Percentiles rank a stretch among this genome's conserved stretches.
These are phyloP conservation scores for Poecile montanus DNA, from an alignment of 2,797 vertebrate genomes.

Conservation along the genomic window DNA sequence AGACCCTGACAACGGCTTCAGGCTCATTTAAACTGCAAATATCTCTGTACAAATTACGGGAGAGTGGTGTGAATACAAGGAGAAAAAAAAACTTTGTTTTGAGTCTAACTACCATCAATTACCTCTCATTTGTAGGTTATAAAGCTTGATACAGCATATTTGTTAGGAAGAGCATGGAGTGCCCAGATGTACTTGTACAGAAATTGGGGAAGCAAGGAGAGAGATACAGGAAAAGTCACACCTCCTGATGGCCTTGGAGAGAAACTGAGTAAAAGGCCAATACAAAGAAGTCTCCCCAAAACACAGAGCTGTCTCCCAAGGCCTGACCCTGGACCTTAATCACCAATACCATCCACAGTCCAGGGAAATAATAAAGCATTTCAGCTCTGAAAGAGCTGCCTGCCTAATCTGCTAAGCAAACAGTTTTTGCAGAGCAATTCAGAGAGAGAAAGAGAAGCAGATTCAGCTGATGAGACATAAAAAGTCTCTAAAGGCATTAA, in stretches of 20 bases:
- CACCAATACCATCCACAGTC: neutral
- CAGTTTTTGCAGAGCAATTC: slow-evolving; percentile 40
- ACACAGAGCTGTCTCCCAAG: neutral
- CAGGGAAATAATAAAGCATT: slow-evolving; percentile 26
- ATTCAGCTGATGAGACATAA: slow-evolving; percentile 50
- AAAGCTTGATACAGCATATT: neutral
- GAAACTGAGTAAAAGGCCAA: neutral
- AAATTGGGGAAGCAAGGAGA: neutral
- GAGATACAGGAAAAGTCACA: neutral
- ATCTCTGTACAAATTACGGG: neutral
- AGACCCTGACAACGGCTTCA: neutral
- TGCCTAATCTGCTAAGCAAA: slow-evolving; percentile 34
- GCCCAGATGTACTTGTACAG: neutral
- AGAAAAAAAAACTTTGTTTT: neutral
- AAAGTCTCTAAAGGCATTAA: slow-evolving; percentile 32
- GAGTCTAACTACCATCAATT: neutral
- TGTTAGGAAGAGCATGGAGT: neutral
- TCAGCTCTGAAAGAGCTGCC: neutral
- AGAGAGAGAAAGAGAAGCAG: neutral
- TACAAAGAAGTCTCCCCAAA: neutral
- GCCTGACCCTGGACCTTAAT: neutral
- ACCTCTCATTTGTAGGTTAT: slow-evolving; percentile 10
- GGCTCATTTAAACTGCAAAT: slow-evolving; percentile 42
- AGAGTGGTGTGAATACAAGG: neutral
- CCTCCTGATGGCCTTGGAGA: neutral